Percentiles rank a stretch among this genome's conserved stretches.
These are phyloP conservation scores for Morpho helenor DNA, from an alignment of 2,888 invertebrate genomes.

Conservation along the genomic window DNA sequence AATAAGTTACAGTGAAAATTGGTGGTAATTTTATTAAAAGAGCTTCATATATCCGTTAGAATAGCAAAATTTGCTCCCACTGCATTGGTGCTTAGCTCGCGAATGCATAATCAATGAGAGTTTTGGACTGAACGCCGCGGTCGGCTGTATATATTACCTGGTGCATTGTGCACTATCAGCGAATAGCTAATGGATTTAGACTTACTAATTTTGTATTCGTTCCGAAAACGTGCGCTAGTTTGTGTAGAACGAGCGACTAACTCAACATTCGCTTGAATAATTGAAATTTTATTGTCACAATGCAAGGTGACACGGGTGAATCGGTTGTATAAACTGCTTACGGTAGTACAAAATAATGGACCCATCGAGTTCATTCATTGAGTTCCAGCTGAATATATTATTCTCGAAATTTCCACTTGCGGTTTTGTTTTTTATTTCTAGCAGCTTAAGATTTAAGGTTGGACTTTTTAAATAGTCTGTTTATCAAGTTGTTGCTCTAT, in stretches of 20 bases:
- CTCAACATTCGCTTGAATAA: neutral
- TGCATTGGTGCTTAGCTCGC: slow-evolving; percentile 1
- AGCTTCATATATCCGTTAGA: neutral
- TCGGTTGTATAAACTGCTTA: too few relatives aligned
- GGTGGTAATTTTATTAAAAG: neutral
- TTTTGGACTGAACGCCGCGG: slow-evolving; percentile 13
- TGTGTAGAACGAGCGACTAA: neutral
- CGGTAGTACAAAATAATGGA: too few relatives aligned
- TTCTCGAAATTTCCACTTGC: too few relatives aligned
- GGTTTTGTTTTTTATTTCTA: too few relatives aligned
- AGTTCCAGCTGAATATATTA: too few relatives aligned
- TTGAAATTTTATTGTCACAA: neutral
- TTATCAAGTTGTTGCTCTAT: too few relatives aligned
- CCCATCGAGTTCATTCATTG: too few relatives aligned
- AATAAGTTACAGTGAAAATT: too few relatives aligned
- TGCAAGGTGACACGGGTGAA: too few relatives aligned
- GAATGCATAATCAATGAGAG: slow-evolving; percentile 14
- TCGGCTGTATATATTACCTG: slow-evolving; percentile 7
- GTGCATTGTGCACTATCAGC: slow-evolving; percentile 4
- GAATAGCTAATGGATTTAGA: slow-evolving; percentile 1
- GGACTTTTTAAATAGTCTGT: too few relatives aligned
- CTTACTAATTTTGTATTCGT: neutral
- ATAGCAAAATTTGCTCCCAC: neutral
- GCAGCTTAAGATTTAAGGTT: too few relatives aligned
- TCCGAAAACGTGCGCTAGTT: neutral